Base-by-base conservation (phyloP, 2,797 vertebrate genomes). In the Semaprochilodus insignis region DNA sequence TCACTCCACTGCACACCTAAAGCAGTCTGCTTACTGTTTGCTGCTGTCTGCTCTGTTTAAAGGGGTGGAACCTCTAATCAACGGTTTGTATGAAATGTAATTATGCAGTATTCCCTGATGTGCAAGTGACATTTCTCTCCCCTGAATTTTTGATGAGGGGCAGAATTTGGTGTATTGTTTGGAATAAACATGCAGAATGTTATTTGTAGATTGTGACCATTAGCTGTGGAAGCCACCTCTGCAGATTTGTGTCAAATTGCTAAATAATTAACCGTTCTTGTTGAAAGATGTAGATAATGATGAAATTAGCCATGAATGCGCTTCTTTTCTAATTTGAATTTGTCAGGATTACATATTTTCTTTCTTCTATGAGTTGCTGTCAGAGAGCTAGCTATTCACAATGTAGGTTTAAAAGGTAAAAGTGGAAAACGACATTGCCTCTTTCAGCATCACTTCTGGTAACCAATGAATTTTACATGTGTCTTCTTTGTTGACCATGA, bases 31-130 rank as follows among this genome's bases (percentile, higher is more conserved):
- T 27, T 11, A 19, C 51, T 36, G 72, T 15, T 52, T 1, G 31
- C 31, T 1, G 31, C 31, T 31, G 31, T 34, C 25, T 52, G 11
- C 52, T 40, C 4, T 2, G 16, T 14, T 10, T 10, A n/a, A 21
- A 27, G 27, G 21, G 48, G 52, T 51, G 23, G 25, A 54, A 25
- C n/a, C 21, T 52, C 27, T 40, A 78, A 62, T 44, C 8, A 81
- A 15, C 13, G 11, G 2, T 81, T 73, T 76, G 5, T 23, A 44
- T 34, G 17, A 69, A 8, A 69, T 34, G 34, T 76, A 55, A 71
- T 70, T 75, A 59, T 31, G 27, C 16, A 71, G 40, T 27, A 75
- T 70, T 44, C 60, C 62, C 70, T 69, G 62, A 74, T 62, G 23
- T 11, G 34, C n/a, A 17, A 25, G 2, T 31, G n/a, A 54, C 62